Evolutionary conservation across 2,888 invertebrate genomes (phyloP), one percentile per base, ranked within the genome.

Genomic region (Cetonia aurata): DNA sequence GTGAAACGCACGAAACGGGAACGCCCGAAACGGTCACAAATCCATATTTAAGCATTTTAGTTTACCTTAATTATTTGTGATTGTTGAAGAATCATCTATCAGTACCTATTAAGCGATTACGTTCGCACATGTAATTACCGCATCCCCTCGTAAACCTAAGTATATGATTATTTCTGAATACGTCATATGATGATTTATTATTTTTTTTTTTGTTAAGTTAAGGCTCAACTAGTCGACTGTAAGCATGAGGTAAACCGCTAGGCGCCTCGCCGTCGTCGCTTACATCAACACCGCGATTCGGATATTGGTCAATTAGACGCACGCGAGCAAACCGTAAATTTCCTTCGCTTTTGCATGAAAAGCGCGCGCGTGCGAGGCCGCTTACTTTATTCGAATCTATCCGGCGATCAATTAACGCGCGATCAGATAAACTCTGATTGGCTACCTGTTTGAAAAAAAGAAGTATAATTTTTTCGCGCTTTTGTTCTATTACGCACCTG

Each of bases 271-370:
- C 37, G 37, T 37, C 37, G 37, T 52, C 41, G 62, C 50, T 65
- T 65, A 65, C 37, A 37, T 65, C 50, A 52, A 37, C 62, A 41
- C 62, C 50, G 25, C 25, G 62, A 37, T 50, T 65, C 37, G 37
- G 50, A 50, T 50, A 65, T 65, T 65, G 62, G 62, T 65, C 62
- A 65, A 65, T 65, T 65, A 65, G 33, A 50, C 37, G 50, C 62
- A 65, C 62, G 62, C 62, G 50, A 65, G 33, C 1, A 48, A 48
- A 50, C n/a, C 62, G 50, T 65, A 65, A 65, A 65, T 65, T 65
- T 41, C 17, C 50, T 52, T 65, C 62, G 62, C 62, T 65, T 65
- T 65, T 65, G 62, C 62, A 50, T 65, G 62, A 65, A 65, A 50
- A 65, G 13, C 41, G 62, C 13, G 17, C 62, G 50, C 62, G 62